Percentiles rank a stretch among this genome's conserved stretches.
Conservation (phyloP, 2,888 invertebrate genomes). For the Atrina japonica region DNA sequence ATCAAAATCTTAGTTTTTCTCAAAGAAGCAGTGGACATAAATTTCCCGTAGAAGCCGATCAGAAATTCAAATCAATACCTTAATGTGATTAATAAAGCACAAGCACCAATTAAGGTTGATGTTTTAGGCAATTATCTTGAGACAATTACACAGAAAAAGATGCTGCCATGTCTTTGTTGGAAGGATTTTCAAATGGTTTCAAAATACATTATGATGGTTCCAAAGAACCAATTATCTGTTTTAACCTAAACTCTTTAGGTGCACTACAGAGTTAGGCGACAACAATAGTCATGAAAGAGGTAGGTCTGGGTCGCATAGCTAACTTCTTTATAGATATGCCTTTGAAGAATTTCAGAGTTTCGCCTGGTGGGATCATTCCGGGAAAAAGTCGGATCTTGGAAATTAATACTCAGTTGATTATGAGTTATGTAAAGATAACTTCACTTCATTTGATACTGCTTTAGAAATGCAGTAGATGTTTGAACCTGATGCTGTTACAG, state of each 20-base stretch:
- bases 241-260: slow-evolving; percentile 15
- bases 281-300: slow-evolving; percentile 2
- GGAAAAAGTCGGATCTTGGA: slow-evolving; percentile 7
- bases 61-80: neutral
- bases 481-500: neutral
- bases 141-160: neutral
- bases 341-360: slow-evolving; percentile 7
- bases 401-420: slow-evolving; percentile 19
- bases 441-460: slow-evolving; percentile 27
- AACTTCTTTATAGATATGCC: neutral
- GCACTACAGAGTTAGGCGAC: too few relatives aligned
- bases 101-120: slow-evolving; percentile 12
- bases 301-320: slow-evolving; percentile 12
- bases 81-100: neutral
- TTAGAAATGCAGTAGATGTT: slow-evolving; percentile 3
- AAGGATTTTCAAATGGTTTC: slow-evolving; percentile 17
- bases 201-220: neutral
- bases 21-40: too few relatives aligned
- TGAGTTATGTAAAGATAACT: neutral
- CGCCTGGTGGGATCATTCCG: slow-evolving; percentile 9
- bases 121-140: slow-evolving; percentile 7
- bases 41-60: too few relatives aligned
- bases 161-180: neutral
- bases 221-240: neutral
- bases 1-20: too few relatives aligned